Evolutionary conservation across 1,140 invertebrate species (phyloP).

Genomic region (Eciton burchellii): DNA sequence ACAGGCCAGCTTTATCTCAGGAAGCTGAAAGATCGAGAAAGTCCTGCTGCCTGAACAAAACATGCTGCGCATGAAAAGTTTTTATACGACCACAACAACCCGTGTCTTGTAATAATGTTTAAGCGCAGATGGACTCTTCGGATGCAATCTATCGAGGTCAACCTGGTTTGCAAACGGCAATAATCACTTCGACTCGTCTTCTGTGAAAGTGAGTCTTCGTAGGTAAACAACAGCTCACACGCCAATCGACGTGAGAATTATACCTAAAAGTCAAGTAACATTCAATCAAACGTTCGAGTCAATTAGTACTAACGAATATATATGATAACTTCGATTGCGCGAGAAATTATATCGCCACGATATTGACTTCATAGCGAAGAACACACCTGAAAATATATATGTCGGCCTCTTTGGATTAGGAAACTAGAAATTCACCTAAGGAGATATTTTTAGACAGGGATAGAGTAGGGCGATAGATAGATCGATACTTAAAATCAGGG

Average conservation of each 20-base stretch:
- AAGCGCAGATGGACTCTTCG: constrained; percentile 32
- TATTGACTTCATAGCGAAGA: constrained; percentile 36
- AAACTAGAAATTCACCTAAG: constrained; percentile 44
- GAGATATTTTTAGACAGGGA: constrained; percentile 57
- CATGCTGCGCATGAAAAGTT: not conserved
- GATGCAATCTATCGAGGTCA: not conserved
- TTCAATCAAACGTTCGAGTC: constrained; percentile 48
- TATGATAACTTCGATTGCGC: constrained; percentile 36
- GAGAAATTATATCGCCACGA: constrained; percentile 28
- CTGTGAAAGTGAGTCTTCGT: not conserved
- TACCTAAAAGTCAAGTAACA: constrained; percentile 34
- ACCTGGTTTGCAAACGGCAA: constrained; percentile 13
- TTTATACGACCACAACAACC: constrained; percentile 20
- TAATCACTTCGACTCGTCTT: constrained; percentile 41
- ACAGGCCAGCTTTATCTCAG: constrained; percentile 11
- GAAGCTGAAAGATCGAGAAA: not conserved
- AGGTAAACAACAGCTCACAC: constrained; percentile 1
- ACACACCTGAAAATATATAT: constrained; percentile 22
- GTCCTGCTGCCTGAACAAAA: not conserved
- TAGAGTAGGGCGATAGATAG: constrained; percentile 74
- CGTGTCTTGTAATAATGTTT: constrained; percentile 16
- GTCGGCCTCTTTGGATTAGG: constrained; percentile 41
- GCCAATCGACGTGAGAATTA: constrained; percentile 10
- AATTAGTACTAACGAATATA: constrained; percentile 48
- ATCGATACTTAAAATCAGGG: constrained; percentile 73